Percentiles rank a stretch among this genome's conserved stretches.
phyloP scores from a whole-genome alignment of 2,113 vertebrate species.

The Azemiops feae region DNA sequence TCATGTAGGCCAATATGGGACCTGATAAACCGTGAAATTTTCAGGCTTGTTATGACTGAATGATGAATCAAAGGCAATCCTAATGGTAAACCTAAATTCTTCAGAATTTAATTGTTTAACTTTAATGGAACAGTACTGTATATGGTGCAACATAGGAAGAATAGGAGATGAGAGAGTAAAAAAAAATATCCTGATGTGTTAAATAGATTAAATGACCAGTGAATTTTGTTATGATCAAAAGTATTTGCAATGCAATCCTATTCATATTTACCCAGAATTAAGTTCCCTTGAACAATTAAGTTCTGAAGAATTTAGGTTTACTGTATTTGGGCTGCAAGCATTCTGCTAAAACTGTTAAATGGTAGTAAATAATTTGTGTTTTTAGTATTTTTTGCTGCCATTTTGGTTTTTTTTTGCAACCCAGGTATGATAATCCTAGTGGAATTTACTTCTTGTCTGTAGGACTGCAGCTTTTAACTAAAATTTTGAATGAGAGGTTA shows the following conservation, averaged over 20 bases:
- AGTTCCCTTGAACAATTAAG: not conserved
- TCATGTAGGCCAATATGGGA: constrained; percentile 6
- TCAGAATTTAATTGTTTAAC: not conserved
- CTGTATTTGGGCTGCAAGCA: constrained; percentile 18
- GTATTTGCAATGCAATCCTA: not conserved
- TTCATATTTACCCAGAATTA: not conserved
- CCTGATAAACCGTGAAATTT: not conserved
- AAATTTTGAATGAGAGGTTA: not conserved
- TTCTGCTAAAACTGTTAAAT: not conserved
- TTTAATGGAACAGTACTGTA: not conserved
- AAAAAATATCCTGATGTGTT: constrained; percentile 1
- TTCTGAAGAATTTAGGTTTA: not conserved
- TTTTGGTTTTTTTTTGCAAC: not conserved
- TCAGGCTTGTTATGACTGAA: not conserved
- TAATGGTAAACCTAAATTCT: not conserved
- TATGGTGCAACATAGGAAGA: constrained; percentile 15
- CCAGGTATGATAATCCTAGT: not conserved
- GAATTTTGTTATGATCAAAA: constrained; percentile 17
- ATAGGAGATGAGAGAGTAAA: constrained; percentile 32
- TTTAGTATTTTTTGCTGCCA: not conserved
- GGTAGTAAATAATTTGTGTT: not conserved
- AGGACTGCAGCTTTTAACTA: not conserved
- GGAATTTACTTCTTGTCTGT: not conserved
- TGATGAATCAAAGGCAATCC: not conserved
- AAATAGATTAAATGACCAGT: not conserved